Percentiles rank a stretch among this genome's conserved stretches.
These are phyloP conservation scores for Ostrea denselamellosa DNA, from an alignment of 1,140 invertebrate species.

Conservation along the genomic window DNA sequence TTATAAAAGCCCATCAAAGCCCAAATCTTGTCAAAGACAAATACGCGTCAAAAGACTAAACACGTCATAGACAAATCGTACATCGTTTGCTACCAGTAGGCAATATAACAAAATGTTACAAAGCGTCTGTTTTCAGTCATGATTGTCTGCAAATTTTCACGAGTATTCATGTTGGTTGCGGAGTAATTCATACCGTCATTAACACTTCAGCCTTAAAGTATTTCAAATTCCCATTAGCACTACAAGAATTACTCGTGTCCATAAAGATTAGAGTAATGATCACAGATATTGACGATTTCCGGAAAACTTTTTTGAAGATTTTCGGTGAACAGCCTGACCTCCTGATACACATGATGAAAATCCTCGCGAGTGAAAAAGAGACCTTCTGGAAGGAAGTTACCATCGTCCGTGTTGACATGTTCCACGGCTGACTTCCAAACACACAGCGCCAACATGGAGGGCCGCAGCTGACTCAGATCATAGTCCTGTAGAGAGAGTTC, in stretches of 20 bases:
- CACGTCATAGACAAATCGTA: too few species aligned
- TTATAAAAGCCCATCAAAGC: too few species aligned
- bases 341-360: constrained; percentile 56
- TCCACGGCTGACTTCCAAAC: constrained; percentile 62
- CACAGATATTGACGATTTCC: constrained; percentile 58
- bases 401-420: constrained; percentile 53
- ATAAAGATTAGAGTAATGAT: constrained; percentile 59
- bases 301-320: constrained; percentile 59
- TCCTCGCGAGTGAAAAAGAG: constrained; percentile 53
- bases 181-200: too few species aligned
- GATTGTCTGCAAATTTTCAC: too few species aligned
- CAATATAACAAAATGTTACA: too few species aligned
- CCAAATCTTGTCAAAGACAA: too few species aligned
- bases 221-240: too few species aligned
- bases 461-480: constrained; percentile 61
- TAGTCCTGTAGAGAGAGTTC: constrained; percentile 68
- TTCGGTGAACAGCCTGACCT: constrained; percentile 58
- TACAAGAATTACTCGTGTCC: constrained; percentile 51
- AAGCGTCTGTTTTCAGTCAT: too few species aligned
- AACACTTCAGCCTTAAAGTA: too few species aligned
- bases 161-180: too few species aligned
- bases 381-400: constrained; percentile 57
- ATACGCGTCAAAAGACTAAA: too few species aligned
- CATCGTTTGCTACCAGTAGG: too few species aligned
- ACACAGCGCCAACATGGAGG: constrained; percentile 66